Conservation (phyloP, 2,888 invertebrate genomes). For the Plagodis dolabraria region DNA sequence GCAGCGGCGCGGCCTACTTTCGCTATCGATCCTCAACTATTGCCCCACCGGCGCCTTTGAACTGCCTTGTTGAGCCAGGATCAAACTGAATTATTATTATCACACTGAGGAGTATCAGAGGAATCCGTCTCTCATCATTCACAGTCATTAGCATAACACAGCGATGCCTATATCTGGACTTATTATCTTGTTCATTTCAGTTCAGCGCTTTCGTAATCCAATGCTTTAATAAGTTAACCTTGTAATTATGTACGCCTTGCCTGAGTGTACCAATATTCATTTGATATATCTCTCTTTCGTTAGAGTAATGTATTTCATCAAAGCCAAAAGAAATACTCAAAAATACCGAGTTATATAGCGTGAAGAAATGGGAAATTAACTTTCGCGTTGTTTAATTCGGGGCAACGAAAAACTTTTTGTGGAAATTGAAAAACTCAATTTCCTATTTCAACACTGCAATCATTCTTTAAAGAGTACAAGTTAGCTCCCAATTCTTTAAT, state of each 20-base stretch:
- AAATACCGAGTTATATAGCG: conserved; percentile 4
- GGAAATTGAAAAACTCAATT: conserved; percentile 24
- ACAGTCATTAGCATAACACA: no score
- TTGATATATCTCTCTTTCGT: no score
- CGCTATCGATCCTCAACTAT: conserved; percentile 16
- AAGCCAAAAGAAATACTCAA: neutral
- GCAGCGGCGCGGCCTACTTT: conserved; percentile 45
- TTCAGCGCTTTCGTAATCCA: no score
- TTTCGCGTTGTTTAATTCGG: conserved; percentile 21
- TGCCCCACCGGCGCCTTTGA: conserved; percentile 3
- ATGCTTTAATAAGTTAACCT: no score
- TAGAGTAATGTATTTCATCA: neutral
- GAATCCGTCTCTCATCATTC: neutral
- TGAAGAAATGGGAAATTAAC: conserved; percentile 21
- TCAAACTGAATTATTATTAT: neutral
- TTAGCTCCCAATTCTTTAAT: conserved; percentile 4
- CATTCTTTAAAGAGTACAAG: conserved; percentile 3
- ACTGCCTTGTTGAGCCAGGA: neutral
- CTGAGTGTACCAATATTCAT: no score
- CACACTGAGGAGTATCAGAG: neutral
- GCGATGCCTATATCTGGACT: no score
- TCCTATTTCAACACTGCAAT: conserved; percentile 9
- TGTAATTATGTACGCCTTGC: no score
- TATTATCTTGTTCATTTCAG: no score
- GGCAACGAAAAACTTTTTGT: conserved; percentile 11